phyloP scores from a whole-genome alignment of 2,113 vertebrate species.

The Baryphthengus martii region DNA sequence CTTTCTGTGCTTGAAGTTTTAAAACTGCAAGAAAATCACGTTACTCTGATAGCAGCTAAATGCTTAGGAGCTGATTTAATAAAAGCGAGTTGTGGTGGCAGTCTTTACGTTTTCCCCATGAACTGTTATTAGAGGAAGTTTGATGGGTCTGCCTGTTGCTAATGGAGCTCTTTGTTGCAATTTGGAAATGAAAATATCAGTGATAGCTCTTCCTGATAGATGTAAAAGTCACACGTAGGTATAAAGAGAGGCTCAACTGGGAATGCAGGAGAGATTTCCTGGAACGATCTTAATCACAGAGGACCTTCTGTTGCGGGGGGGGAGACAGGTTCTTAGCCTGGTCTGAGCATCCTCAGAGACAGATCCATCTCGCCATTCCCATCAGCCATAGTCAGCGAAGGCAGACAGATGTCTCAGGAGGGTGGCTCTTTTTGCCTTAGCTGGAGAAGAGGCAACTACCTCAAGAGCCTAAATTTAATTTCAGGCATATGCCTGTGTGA shows the following conservation, averaged over 20 bases:
- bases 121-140: background rate
- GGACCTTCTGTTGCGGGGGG: background rate
- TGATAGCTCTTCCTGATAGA: background rate
- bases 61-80: constrained; percentile 4
- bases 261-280: background rate
- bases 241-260: background rate
- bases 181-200: background rate
- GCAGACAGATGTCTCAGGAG: background rate
- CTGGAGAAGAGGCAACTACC: background rate
- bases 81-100: background rate
- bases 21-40: background rate
- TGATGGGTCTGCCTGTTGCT: background rate
- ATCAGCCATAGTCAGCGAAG: background rate
- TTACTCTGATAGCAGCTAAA: background rate
- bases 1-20: background rate
- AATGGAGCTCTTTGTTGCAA: constrained; percentile 6
- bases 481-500: background rate
- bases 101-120: background rate
- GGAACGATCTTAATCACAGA: background rate
- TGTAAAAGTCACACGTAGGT: background rate
- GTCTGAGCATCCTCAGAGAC: background rate
- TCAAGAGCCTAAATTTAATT: background rate
- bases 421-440: background rate
- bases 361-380: background rate
- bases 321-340: background rate